Evolutionary conservation across 2,888 invertebrate genomes (phyloP).

Genomic region (Asteroscopus sphinx): DNA sequence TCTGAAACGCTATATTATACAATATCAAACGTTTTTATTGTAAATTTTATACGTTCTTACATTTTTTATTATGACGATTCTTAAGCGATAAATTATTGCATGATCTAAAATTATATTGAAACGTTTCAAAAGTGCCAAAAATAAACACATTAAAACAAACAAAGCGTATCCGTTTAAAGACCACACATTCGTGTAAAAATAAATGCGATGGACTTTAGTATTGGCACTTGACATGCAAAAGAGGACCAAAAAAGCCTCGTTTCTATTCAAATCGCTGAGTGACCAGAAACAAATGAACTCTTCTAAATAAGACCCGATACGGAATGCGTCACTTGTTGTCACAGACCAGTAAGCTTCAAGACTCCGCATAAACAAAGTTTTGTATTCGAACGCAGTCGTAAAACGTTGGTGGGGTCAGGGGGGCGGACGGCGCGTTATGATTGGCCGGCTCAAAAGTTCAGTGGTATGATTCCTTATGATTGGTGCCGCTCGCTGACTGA

Average conservation of each 20-base stretch:
- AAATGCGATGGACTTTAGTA: neutral
- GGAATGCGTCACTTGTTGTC: constrained; percentile 42
- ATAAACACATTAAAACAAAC: neutral
- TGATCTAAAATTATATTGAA: constrained; percentile 1
- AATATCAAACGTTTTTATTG: constrained; percentile 9
- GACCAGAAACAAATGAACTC: constrained; percentile 27
- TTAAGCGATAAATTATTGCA: neutral
- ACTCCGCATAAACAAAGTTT: too few relatives aligned
- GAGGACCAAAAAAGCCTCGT: constrained; percentile 11
- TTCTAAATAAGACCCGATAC: constrained; percentile 28
- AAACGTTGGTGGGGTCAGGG: too few relatives aligned
- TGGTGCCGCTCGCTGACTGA: too few relatives aligned
- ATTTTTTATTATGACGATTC: neutral
- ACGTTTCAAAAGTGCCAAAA: neutral
- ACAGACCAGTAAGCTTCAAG: too few relatives aligned
- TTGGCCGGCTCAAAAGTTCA: too few relatives aligned
- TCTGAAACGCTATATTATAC: constrained; percentile 4
- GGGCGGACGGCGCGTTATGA: too few relatives aligned
- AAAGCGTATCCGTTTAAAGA: neutral
- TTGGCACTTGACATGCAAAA: constrained; percentile 23
- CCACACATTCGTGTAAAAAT: neutral
- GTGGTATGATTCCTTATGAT: too few relatives aligned
- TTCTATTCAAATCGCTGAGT: constrained; percentile 32
- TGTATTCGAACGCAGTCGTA: too few relatives aligned
- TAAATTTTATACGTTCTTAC: constrained; percentile 4